Base-by-base conservation (phyloP, 2,113 vertebrate genomes). In the Halcyon malimbica region DNA sequence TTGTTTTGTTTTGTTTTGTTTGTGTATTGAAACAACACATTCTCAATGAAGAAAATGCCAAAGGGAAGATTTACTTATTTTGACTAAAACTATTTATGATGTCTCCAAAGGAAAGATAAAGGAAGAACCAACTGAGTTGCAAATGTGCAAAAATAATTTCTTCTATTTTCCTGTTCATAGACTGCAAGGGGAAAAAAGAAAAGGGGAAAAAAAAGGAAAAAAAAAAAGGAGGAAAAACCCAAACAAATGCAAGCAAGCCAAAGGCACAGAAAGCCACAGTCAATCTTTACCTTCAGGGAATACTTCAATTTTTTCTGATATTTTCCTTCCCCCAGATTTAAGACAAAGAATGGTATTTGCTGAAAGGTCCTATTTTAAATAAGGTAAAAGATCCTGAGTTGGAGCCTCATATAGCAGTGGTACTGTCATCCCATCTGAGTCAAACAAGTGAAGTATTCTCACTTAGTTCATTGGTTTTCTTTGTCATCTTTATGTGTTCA, bases 141-240 rank as follows among this genome's bases (percentile, higher is more conserved):
- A 87, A 90, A 87, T 33, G 20, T 23, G 7, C 14, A 83, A 83
- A 81, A 73, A 24, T 7, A 65, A 7, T 39, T 95, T 73, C 1
- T 76, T 88, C 13, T 50, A 6, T 74, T 77, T 74, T 81, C 21
- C 14, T 53, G 14, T 73, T 77, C 16, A 17, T 8, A 87, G 15
- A 41, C 5, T 13, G 15, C 16, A 39, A 57, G 4, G 0, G 1
- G 24, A 33, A 42, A 31, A 15, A 53, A 37, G 1, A 26, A 26
- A 31, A 12, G 35, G 2, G 25, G 16, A 42, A 59, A 15, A 24
- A 35, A 13, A 3, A 35, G 5, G 12, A 1, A 25, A 50, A 48
- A 26, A 39, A 54, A 54, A 28, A 53, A 26, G 13, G 9, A 16
- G 29, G 14, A 16, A 28, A 54, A 16, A 24, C 7, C 41, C 41